Conservation (phyloP, 2,113 vertebrate genomes). For the Thomomys bottae region DNA sequence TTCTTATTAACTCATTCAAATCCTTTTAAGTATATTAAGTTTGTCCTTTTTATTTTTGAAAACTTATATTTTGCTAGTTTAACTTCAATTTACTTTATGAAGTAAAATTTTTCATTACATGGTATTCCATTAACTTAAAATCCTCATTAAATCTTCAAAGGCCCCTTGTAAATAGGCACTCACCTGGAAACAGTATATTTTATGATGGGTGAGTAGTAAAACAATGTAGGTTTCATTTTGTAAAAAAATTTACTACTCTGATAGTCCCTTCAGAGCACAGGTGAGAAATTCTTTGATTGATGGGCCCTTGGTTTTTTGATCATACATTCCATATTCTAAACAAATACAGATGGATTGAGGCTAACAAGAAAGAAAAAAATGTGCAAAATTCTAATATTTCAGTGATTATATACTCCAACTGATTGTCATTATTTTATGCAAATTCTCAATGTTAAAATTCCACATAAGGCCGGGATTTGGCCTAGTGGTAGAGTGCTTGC, state of each 20-base stretch:
- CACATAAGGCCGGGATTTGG: too few species aligned
- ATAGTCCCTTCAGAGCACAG: slow-evolving; percentile 67
- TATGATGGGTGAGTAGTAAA: slow-evolving; percentile 68
- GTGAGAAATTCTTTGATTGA: slow-evolving; percentile 69
- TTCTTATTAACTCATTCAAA: slow-evolving; percentile 39
- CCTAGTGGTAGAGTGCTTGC: too few species aligned
- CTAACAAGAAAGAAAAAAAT: slow-evolving; percentile 29
- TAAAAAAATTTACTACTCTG: slow-evolving; percentile 71
- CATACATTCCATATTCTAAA: slow-evolving; percentile 60
- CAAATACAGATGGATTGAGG: slow-evolving; percentile 61
- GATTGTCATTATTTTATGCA: slow-evolving; percentile 10
- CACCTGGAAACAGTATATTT: slow-evolving; percentile 74
- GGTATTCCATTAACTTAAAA: slow-evolving; percentile 61
- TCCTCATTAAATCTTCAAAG: slow-evolving; percentile 72
- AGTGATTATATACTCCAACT: slow-evolving; percentile 12
- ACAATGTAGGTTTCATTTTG: slow-evolving; percentile 69
- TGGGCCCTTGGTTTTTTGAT: slow-evolving; percentile 69
- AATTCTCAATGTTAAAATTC: slow-evolving; percentile 41
- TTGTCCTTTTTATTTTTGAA: slow-evolving; percentile 42
- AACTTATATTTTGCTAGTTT: slow-evolving; percentile 43
- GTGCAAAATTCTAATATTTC: slow-evolving; percentile 44
- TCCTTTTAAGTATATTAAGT: slow-evolving; percentile 13
- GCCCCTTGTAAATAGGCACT: slow-evolving; percentile 61
- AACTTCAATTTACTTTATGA: slow-evolving; percentile 55
- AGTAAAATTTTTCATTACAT: slow-evolving; percentile 56